These are phyloP conservation scores for Maniola jurtina DNA, from an alignment of 1,140 invertebrate species.

Conservation along the genomic window DNA sequence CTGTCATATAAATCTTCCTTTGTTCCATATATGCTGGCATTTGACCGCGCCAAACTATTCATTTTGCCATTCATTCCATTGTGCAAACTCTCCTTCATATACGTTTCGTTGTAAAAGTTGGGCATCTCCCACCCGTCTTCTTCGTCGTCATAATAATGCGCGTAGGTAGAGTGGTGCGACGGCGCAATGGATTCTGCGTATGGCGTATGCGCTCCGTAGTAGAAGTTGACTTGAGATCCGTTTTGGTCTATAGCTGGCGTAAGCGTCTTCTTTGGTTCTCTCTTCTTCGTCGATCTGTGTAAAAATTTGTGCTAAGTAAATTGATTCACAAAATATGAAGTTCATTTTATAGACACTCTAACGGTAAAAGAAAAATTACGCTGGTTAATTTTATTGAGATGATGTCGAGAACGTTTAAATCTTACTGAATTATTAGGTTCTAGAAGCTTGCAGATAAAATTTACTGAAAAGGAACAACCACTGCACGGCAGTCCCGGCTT, in stretches of 20 bases:
- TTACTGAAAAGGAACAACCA: no score
- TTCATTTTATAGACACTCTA: background rate
- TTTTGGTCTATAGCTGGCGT: conserved; percentile 92
- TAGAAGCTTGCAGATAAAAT: no score
- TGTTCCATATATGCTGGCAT: conserved; percentile 95
- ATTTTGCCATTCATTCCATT: conserved; percentile 87
- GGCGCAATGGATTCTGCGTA: conserved; percentile 97
- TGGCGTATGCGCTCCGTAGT: conserved; percentile 93
- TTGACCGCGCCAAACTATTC: conserved; percentile 94
- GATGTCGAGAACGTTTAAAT: no score
- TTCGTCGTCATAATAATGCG: conserved; percentile 96
- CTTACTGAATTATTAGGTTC: no score
- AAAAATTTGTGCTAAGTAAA: background rate
- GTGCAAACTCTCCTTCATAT: conserved; percentile 95
- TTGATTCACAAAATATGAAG: background rate
- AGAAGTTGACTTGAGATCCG: conserved; percentile 96
- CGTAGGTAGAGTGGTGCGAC: conserved; percentile 96
- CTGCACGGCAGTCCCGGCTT: no score
- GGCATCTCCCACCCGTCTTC: conserved; percentile 98
- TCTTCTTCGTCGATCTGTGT: conserved; percentile 86
- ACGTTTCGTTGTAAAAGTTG: conserved; percentile 97
- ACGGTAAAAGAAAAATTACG: no score
- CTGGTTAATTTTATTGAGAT: no score
- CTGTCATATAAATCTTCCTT: conserved; percentile 98
- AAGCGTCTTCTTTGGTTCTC: conserved; percentile 93